Percentiles rank a stretch among this genome's conserved stretches.
These are phyloP conservation scores for Lamellibrachia columna DNA, from an alignment of 2,888 invertebrate species.

Conservation along the genomic window DNA sequence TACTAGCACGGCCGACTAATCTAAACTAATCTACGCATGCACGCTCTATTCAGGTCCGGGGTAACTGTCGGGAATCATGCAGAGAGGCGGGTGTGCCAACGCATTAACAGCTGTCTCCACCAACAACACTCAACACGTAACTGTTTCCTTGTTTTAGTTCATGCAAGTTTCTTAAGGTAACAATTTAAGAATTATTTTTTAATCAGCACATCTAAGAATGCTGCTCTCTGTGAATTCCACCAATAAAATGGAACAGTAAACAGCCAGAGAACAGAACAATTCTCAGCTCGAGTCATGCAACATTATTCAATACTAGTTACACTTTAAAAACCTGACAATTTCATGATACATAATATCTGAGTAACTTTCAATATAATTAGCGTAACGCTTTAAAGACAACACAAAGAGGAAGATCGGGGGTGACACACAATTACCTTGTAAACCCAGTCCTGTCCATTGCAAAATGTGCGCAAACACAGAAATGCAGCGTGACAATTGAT, in stretches of 20 bases:
- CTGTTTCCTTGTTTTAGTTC: neutral
- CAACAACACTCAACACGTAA: neutral
- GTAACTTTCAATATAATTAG: neutral
- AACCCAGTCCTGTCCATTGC: slow-evolving; percentile 9
- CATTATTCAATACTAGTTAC: neutral
- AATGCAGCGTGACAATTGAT: neutral
- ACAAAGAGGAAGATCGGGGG: neutral
- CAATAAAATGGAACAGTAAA: neutral
- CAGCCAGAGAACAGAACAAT: neutral
- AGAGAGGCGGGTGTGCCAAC: neutral
- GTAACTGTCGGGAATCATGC: neutral
- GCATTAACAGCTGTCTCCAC: neutral
- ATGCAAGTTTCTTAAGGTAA: neutral
- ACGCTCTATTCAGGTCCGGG: slow-evolving; percentile 16
- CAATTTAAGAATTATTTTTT: neutral
- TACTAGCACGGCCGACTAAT: neutral
- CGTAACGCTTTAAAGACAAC: neutral
- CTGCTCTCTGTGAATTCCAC: neutral
- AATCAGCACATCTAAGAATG: neutral
- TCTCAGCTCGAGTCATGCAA: neutral
- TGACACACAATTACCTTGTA: slow-evolving; percentile 3
- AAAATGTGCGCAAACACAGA: slow-evolving; percentile 12
- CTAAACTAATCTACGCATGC: slow-evolving; percentile 11
- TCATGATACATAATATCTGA: no score
- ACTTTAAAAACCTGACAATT: no score